Evolutionary conservation across 1,140 invertebrate species (phyloP).

Genomic region (Drosophila triauraria): DNA sequence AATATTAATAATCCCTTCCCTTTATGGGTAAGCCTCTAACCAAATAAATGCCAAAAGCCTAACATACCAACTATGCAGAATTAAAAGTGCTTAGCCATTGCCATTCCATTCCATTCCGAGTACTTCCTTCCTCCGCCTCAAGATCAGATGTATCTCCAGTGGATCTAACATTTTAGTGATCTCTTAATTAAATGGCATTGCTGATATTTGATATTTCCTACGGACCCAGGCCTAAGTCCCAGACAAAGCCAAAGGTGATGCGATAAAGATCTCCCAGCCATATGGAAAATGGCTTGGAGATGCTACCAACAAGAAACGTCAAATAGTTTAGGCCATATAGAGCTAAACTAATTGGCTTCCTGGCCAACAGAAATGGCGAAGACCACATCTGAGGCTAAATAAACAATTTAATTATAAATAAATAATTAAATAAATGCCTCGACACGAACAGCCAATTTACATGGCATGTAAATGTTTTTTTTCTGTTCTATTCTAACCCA

Average conservation of each 20-base stretch:
- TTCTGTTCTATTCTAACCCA: slow-evolving; percentile 23
- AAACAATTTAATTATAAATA: slow-evolving; percentile 83
- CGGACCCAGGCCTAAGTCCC: no score
- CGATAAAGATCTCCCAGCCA: slow-evolving; percentile 27
- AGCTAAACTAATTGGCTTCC: slow-evolving; percentile 81
- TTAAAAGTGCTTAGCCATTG: slow-evolving; percentile 2
- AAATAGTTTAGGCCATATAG: slow-evolving; percentile 75
- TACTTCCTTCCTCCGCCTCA: slow-evolving; percentile 33
- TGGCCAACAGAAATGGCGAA: slow-evolving; percentile 59
- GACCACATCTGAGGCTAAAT: slow-evolving; percentile 61
- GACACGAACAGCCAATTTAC: slow-evolving; percentile 70
- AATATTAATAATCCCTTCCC: no score
- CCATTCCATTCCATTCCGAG: background rate
- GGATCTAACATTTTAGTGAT: slow-evolving; percentile 16
- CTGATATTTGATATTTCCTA: slow-evolving; percentile 40
- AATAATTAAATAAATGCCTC: slow-evolving; percentile 77
- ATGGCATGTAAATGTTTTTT: slow-evolving; percentile 68
- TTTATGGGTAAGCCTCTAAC: no score
- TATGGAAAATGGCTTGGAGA: slow-evolving; percentile 31
- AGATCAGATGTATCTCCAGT: slow-evolving; percentile 15
- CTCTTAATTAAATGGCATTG: slow-evolving; percentile 44
- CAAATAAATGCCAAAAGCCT: background rate
- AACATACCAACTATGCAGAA: slow-evolving; percentile 2
- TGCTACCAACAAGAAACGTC: slow-evolving; percentile 50
- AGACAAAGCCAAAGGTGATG: slow-evolving; percentile 7